A percentile compares a stretch with the other conserved stretches of the same genome.
Conservation (phyloP, 2,888 invertebrate species). For the Lobophora halterata region DNA sequence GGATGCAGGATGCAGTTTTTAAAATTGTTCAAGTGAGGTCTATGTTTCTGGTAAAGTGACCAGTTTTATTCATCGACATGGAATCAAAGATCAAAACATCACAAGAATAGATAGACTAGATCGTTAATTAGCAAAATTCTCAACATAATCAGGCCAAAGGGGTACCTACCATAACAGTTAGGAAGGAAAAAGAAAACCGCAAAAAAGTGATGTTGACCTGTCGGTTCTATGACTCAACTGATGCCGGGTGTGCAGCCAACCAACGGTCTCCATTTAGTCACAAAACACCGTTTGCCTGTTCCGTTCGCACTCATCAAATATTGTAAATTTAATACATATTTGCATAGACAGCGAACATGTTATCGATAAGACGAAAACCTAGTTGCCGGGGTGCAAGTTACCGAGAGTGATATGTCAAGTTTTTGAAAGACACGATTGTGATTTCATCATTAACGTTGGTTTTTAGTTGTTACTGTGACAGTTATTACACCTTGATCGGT, state of each 20-base stretch:
- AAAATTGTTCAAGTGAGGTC: too few relatives aligned
- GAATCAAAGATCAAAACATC: too few relatives aligned
- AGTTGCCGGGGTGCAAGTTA: slow-evolving; percentile 10
- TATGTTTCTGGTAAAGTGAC: too few relatives aligned
- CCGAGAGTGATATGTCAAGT: slow-evolving; percentile 16
- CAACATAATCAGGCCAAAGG: slow-evolving; percentile 51
- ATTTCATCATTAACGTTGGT: too few relatives aligned
- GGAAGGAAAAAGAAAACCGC: slow-evolving; percentile 62
- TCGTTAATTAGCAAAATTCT: slow-evolving; percentile 19
- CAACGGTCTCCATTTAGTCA: slow-evolving; percentile 49
- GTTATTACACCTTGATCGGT: slow-evolving; percentile 19
- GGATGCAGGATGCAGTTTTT: too few relatives aligned
- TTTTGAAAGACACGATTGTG: slow-evolving; percentile 1
- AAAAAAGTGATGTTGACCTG: slow-evolving; percentile 65
- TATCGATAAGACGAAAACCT: slow-evolving; percentile 29
- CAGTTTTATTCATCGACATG: too few relatives aligned
- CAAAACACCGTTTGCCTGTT: slow-evolving; percentile 43
- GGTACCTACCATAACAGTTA: slow-evolving; percentile 55
- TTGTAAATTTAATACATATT: slow-evolving; percentile 65
- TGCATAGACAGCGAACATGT: slow-evolving; percentile 40
- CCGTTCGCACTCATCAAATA: slow-evolving; percentile 59
- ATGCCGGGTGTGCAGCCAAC: slow-evolving; percentile 26
- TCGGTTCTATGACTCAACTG: slow-evolving; percentile 63
- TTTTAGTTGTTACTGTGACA: too few relatives aligned
- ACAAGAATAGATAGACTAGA: too few relatives aligned